phyloP scores from a whole-genome alignment of 92 coral and sea anemone genomes.

The Epizoanthus fatuus region DNA sequence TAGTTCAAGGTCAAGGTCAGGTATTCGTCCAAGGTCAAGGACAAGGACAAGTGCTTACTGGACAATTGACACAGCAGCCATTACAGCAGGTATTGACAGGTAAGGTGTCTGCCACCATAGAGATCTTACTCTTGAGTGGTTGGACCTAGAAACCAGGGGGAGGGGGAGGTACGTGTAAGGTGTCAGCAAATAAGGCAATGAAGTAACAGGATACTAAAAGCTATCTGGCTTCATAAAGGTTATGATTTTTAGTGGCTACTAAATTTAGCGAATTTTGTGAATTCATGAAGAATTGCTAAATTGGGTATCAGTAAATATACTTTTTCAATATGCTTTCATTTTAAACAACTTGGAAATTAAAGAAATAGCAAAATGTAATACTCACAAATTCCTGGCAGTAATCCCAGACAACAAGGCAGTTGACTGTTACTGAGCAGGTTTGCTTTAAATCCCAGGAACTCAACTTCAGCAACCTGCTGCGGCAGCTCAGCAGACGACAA shows the following conservation, averaged over 20 bases:
- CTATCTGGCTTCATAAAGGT: no score
- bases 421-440: not conserved
- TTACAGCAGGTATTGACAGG: slow-evolving; percentile 39
- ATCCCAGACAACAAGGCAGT: not conserved
- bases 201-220: no score
- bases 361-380: no score
- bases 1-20: slow-evolving; percentile 42
- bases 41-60: slow-evolving; percentile 40
- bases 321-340: no score
- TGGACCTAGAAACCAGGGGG: not conserved
- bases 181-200: no score
- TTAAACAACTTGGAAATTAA: no score
- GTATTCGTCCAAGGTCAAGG: slow-evolving; percentile 20
- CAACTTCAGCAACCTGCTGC: slow-evolving; percentile 43
- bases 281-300: no score
- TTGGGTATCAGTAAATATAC: no score
- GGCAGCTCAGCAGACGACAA: slow-evolving; percentile 39
- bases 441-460: slow-evolving; percentile 23
- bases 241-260: no score
- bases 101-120: slow-evolving; percentile 23
- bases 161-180: no score
- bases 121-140: slow-evolving; percentile 2
- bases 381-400: no score
- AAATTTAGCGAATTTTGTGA: no score
- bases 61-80: slow-evolving; percentile 35